phyloP scores from a whole-genome alignment of 2,888 invertebrate genomes.

The Ethmia dodecea region DNA sequence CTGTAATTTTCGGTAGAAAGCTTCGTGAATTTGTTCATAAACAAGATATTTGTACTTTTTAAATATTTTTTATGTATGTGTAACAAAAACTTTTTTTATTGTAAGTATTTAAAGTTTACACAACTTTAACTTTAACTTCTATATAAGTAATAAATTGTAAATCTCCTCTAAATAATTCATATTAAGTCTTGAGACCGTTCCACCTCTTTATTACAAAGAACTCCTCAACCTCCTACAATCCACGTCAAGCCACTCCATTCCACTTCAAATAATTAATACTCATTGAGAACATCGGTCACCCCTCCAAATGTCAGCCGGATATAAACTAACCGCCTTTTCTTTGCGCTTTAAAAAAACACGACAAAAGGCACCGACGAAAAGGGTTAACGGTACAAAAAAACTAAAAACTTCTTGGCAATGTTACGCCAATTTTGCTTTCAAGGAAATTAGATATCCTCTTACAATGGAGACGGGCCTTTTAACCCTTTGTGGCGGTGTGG shows the following conservation, averaged over 20 bases:
- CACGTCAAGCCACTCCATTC: conserved; percentile 52
- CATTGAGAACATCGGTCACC: conserved; percentile 63
- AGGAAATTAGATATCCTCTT: conserved; percentile 77
- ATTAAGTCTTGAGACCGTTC: background rate
- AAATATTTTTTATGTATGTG: background rate
- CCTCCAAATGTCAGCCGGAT: conserved; percentile 71
- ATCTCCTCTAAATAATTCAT: background rate
- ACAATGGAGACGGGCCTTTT: conserved; percentile 59
- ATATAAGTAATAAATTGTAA: background rate
- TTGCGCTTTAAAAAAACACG: conserved; percentile 57
- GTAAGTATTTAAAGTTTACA: background rate
- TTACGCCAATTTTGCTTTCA: conserved; percentile 76
- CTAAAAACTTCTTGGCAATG: conserved; percentile 52
- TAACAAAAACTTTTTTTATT: background rate
- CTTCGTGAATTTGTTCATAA: too few relatives aligned
- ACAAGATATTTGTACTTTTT: background rate
- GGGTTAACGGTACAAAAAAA: conserved; percentile 53
- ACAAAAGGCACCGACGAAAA: conserved; percentile 60
- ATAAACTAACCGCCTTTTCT: conserved; percentile 78
- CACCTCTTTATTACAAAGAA: conserved; percentile 17
- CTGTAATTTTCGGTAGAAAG: background rate
- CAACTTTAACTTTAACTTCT: background rate
- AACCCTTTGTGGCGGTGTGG: conserved; percentile 67
- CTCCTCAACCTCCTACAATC: conserved; percentile 33
- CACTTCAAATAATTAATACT: conserved; percentile 74